Conservation (phyloP, 1,140 invertebrate species). For the Eulimnadia texana region DNA sequence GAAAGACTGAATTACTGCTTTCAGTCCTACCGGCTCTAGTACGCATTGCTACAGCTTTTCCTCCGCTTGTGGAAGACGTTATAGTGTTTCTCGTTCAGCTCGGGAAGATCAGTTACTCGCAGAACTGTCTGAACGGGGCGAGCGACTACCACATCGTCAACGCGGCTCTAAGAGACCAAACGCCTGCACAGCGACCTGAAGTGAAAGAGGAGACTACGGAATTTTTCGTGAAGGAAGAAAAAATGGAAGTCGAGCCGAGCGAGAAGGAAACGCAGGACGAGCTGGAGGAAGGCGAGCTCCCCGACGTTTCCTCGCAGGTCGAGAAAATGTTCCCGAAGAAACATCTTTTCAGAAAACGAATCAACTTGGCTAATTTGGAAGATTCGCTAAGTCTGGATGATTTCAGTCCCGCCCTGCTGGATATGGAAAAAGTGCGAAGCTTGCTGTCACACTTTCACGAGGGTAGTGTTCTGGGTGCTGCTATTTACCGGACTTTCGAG, state of each 20-base stretch:
- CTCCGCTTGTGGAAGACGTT: conserved; percentile 77
- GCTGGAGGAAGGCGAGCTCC: conserved; percentile 22
- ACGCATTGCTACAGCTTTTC: conserved; percentile 77
- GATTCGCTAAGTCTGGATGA: not conserved
- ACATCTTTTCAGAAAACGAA: not conserved
- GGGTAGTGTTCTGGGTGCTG: conserved; percentile 4
- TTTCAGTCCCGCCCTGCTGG: not conserved
- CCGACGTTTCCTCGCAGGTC: not conserved
- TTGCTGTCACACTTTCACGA: not conserved
- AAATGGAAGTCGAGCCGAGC: conserved; percentile 4
- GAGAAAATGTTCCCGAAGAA: not conserved
- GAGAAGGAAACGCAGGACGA: conserved; percentile 5
- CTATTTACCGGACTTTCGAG: not conserved
- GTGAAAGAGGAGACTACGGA: not conserved
- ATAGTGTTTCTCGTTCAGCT: conserved; percentile 69
- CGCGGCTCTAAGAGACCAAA: not conserved
- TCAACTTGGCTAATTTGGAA: not conserved
- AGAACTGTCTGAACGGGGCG: conserved; percentile 45
- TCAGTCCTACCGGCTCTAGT: conserved; percentile 69
- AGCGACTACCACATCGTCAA: conserved; percentile 5
- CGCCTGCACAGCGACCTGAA: not conserved
- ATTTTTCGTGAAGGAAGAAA: not conserved
- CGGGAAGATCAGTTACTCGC: conserved; percentile 67
- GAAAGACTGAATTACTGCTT: conserved; percentile 63
- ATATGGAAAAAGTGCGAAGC: not conserved